A percentile compares a stretch with the other conserved stretches of the same genome.
These are phyloP conservation scores for Sturnira hondurensis DNA, from an alignment of 2,113 vertebrate species.

Conservation along the genomic window DNA sequence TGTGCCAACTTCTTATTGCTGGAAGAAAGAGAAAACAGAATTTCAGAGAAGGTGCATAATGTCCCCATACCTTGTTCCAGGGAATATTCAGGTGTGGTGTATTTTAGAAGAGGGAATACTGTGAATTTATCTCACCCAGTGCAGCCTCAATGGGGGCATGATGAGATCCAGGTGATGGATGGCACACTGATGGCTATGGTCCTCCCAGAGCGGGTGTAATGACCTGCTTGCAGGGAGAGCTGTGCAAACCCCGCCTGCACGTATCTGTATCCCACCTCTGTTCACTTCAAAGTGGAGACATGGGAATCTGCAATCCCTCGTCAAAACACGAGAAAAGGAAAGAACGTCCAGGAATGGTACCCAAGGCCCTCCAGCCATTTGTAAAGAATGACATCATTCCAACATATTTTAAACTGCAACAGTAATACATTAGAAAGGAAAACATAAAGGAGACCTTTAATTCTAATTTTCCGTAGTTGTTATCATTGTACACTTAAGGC, in stretches of 20 bases:
- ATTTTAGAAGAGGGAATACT: not conserved
- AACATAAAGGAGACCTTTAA: not conserved
- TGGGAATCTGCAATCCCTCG: not conserved
- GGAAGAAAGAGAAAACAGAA: not conserved
- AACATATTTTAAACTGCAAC: not conserved
- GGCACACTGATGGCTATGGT: fast-evolving
- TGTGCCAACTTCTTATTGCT: not conserved
- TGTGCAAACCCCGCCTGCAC: no score
- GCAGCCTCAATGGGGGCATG: not conserved
- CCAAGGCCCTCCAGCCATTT: not conserved
- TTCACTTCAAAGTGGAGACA: not conserved
- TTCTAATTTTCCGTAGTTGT: not conserved
- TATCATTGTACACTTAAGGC: not conserved
- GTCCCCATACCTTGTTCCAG: not conserved
- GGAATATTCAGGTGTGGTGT: not conserved
- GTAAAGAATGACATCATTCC: not conserved
- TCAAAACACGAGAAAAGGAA: not conserved
- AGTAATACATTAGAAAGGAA: not conserved
- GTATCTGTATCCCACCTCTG: not conserved
- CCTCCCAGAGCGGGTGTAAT: not conserved
- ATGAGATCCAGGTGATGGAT: not conserved
- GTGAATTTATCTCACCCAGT: not conserved
- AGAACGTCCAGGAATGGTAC: not conserved
- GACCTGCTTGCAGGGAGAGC: fast-evolving
- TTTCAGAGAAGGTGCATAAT: not conserved